phyloP scores from a whole-genome alignment of 1,140 invertebrate genomes.

The Propsilocerus akamusi region DNA sequence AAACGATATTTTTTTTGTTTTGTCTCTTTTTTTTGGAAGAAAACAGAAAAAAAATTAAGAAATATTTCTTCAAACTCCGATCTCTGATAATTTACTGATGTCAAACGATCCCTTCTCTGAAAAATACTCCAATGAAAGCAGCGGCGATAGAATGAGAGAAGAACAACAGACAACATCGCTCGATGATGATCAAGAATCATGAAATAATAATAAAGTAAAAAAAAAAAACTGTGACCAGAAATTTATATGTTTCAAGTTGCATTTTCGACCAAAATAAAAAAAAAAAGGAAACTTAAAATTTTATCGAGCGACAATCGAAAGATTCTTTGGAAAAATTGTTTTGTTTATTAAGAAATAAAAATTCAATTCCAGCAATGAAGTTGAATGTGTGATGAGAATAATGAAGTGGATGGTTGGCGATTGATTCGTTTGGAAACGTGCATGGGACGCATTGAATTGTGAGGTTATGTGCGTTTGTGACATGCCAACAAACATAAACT shows the following conservation, averaged over 20 bases:
- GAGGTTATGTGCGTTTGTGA: too few species aligned
- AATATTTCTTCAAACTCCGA: neutral
- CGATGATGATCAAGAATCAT: too few species aligned
- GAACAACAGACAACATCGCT: neutral
- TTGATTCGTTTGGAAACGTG: too few species aligned
- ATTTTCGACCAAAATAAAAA: neutral
- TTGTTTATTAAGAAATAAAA: conserved; percentile 4
- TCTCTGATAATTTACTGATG: conserved; percentile 2
- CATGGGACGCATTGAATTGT: too few species aligned
- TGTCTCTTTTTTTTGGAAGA: too few species aligned
- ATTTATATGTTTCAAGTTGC: neutral
- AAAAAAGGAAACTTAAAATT: neutral
- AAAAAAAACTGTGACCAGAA: neutral
- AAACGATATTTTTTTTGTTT: too few species aligned
- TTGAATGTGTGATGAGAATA: neutral
- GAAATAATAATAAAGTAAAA: neutral
- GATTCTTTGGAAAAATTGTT: neutral
- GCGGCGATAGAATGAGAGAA: too few species aligned
- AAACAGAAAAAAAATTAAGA: conserved; percentile 1
- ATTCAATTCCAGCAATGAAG: neutral
- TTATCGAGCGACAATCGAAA: too few species aligned
- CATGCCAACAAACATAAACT: too few species aligned
- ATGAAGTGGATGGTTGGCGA: neutral
- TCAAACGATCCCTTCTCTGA: neutral
- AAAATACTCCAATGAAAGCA: too few species aligned